Evolutionary conservation across 92 coral and sea anemone species (phyloP).

Genomic region (Parazoanthus atlanticus): DNA sequence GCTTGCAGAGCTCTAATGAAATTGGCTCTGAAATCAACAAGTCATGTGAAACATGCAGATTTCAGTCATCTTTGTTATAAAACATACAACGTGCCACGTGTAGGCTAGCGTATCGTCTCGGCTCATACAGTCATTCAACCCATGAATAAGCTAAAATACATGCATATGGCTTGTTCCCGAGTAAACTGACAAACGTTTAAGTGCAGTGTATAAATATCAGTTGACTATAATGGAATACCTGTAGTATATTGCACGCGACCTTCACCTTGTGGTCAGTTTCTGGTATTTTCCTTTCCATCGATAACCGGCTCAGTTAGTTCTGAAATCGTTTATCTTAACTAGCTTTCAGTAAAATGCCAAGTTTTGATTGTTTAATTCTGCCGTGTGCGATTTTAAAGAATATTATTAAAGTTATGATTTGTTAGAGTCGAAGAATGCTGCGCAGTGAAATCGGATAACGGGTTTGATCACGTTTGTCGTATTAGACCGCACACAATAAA

Average conservation of each 20-base stretch:
- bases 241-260: not conserved
- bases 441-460: not conserved
- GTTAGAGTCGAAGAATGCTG: not conserved
- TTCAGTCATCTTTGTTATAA: not conserved
- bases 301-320: not conserved
- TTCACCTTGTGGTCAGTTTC: not conserved
- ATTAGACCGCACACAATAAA: not conserved
- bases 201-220: not conserved
- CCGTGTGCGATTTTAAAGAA: not conserved
- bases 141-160: not conserved
- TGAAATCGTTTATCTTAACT: not conserved
- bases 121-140: not conserved
- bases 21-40: not conserved
- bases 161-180: not conserved
- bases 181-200: not conserved
- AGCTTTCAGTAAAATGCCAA: not conserved
- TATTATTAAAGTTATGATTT: not conserved
- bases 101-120: too few relatives aligned
- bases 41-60: not conserved
- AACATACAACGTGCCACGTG: not conserved
- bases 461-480: not conserved
- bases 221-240: not conserved
- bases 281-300: not conserved
- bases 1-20: not conserved
- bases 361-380: not conserved